A percentile compares a stretch with the other conserved stretches of the same genome.
Evolutionary conservation across 2,113 vertebrate genomes (phyloP).

Genomic region (Mustelus asterias): DNA sequence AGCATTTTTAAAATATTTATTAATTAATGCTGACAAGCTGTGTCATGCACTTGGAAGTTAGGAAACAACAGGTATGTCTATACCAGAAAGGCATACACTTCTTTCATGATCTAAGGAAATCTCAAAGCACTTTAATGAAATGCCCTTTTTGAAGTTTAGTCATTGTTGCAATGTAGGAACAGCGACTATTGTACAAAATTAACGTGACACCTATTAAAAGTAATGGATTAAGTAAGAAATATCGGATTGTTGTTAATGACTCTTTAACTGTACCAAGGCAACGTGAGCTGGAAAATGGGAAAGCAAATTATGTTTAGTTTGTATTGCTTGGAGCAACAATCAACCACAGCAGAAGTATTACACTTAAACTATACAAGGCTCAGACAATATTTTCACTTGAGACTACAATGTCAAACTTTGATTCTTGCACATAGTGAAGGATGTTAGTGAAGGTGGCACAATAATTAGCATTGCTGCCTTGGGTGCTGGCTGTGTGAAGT

Average conservation of each 20-base stretch:
- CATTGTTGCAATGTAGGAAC: too few species aligned
- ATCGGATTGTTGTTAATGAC: background rate
- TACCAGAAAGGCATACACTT: background rate
- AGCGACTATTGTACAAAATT: too few species aligned
- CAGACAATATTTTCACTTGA: background rate
- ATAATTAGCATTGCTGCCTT: too few species aligned
- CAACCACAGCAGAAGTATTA: background rate
- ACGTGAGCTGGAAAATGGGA: background rate
- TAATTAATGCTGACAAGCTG: background rate
- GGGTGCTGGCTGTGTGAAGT: too few species aligned
- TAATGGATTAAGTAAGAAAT: background rate
- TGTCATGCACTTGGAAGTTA: background rate
- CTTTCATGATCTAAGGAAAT: background rate
- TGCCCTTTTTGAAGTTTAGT: background rate
- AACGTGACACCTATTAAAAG: background rate
- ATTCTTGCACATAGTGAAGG: background rate
- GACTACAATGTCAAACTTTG: background rate
- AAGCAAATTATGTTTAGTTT: background rate
- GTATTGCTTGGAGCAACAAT: background rate
- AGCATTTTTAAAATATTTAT: background rate
- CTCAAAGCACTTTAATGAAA: background rate
- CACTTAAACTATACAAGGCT: background rate
- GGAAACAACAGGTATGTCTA: background rate
- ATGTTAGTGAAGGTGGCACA: background rate
- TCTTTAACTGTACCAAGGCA: background rate